These are phyloP conservation scores for Phoxinus phoxinus DNA, from an alignment of 2,113 vertebrate genomes.

Conservation along the genomic window DNA sequence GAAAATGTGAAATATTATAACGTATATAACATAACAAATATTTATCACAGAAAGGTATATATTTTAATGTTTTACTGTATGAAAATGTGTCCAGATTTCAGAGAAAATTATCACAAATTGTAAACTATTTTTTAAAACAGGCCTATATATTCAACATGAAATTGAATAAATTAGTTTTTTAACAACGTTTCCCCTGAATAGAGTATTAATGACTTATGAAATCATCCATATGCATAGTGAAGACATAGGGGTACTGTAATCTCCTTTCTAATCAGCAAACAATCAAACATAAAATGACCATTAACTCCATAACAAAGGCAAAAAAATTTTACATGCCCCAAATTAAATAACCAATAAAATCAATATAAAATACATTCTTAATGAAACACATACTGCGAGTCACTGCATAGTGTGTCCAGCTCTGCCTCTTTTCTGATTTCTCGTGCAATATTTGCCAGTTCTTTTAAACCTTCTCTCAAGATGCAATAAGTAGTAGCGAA, in stretches of 20 bases:
- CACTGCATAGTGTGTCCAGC: constrained; percentile 3
- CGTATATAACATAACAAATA: neutral
- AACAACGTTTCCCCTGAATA: no score
- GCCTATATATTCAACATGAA: neutral
- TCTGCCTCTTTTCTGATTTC: constrained; percentile 44
- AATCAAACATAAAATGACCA: neutral
- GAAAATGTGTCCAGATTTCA: neutral
- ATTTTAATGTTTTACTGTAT: neutral
- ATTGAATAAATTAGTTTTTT: neutral
- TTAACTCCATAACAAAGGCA: neutral
- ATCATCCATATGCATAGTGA: neutral
- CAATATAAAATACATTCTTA: neutral
- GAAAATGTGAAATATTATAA: neutral
- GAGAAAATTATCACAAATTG: neutral
- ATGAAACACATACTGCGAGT: neutral
- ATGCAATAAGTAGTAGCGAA: constrained; percentile 41
- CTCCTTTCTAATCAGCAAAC: neutral
- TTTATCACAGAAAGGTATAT: neutral
- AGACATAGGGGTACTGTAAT: neutral
- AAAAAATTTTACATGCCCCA: neutral
- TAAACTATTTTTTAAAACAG: neutral
- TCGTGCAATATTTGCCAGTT: constrained; percentile 43
- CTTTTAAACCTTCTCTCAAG: constrained; percentile 45
- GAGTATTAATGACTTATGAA: neutral
- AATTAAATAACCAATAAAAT: neutral